Base-by-base conservation (phyloP, 2,888 invertebrate species). In the Pseudococcus longispinus region DNA sequence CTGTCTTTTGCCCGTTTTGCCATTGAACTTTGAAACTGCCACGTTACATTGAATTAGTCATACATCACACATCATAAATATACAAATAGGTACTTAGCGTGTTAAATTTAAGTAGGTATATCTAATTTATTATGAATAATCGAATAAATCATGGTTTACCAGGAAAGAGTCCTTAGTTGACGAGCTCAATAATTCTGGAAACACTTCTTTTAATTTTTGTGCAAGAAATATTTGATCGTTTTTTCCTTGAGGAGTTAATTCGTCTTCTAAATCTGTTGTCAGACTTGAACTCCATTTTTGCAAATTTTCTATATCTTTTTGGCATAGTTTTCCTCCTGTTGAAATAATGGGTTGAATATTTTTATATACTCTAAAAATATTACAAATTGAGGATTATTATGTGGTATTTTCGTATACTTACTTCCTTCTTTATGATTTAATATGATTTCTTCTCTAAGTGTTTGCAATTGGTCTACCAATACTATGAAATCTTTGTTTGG, bases 401-500 rank as follows among this genome's bases (percentile, higher is more conserved):
- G n/a, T n/a, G n/a, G n/a, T n/a, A n/a, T n/a, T n/a, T n/a, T n/a
- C n/a, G n/a, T n/a, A n/a, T n/a, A 83, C 32, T 51, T 26, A 83
- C 83, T 51, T 83, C n/a, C 32, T 4, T 51, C 13, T 29, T 51
- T 51, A 18, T 83, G 83, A 55, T 83, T 83, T 15, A 11, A n/a
- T n/a, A 83, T 55, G 13, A 83, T 83, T 46, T 44, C 83, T 51
- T 46, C 51, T 26, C 46, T 37, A 23, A 46, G 15, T 23, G 23
- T 1, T 1, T 44, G 11, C 6, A 83, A 20, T 23, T 26, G 46
- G 18, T 46, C 15, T 13, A 51, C 11, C 15, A 51, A 46, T 2
- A 6, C 9, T 4, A 26, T 26, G 11, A 46, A 1, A 3, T 51
- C 20, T 6, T 11, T 46, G n/a, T 92, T 92, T 0, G 96, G 89